Evolutionary conservation across 2,797 vertebrate species (phyloP).

Genomic region (Melanotaenia parkinsoni): DNA sequence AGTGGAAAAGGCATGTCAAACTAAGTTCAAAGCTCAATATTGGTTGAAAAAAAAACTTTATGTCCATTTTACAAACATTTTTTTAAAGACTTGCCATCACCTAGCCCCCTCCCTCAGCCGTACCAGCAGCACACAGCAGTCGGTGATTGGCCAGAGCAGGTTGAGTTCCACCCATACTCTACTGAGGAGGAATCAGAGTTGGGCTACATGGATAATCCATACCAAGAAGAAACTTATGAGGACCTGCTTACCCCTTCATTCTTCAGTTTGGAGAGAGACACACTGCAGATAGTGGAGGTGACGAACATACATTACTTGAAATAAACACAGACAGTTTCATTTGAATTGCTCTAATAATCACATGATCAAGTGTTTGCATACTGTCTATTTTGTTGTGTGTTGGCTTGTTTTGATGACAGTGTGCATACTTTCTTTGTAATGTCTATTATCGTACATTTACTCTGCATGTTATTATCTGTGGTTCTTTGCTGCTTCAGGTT

Average conservation of each 20-base stretch:
- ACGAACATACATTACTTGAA: neutral
- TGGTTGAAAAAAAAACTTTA: neutral
- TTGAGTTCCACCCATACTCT: constrained; percentile 84
- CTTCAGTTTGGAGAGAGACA: constrained; percentile 84
- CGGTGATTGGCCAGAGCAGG: constrained; percentile 83
- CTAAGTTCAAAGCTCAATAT: neutral
- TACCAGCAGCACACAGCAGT: constrained; percentile 78
- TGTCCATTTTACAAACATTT: constrained; percentile 16
- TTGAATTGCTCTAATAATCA: neutral
- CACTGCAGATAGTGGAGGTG: constrained; percentile 87
- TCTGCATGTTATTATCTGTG: neutral
- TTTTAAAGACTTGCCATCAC: constrained; percentile 81
- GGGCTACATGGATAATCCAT: constrained; percentile 87
- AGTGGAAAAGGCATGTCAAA: neutral
- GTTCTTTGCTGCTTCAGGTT: constrained; percentile 53
- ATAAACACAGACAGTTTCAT: neutral
- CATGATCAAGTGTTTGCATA: neutral
- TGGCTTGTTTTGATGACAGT: neutral
- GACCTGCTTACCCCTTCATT: constrained; percentile 85
- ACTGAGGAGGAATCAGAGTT: constrained; percentile 85
- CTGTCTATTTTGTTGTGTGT: neutral
- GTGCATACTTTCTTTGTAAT: neutral
- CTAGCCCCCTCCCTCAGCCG: constrained; percentile 78
- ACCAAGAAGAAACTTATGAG: constrained; percentile 85
- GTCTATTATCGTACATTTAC: neutral